Evolutionary conservation across 1,140 invertebrate genomes (phyloP).

Genomic region (Pectinophora gossypiella): DNA sequence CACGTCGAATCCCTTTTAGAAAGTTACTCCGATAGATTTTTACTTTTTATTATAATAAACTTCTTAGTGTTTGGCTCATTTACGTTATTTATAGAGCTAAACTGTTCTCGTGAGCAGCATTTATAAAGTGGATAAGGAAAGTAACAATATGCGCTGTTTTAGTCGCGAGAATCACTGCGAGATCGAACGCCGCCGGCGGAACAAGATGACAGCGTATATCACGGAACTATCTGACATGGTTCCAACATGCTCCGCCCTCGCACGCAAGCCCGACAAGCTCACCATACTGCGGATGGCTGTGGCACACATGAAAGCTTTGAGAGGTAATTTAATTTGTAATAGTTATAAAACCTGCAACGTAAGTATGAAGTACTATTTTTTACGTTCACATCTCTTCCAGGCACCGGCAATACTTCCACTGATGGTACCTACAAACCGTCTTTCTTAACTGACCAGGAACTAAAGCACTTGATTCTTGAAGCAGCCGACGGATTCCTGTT

Average conservation of each 20-base stretch:
- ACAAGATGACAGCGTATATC: conserved; percentile 99
- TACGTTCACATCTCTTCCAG: conserved; percentile 65
- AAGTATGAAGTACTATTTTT: too few relatives aligned
- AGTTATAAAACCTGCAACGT: too few relatives aligned
- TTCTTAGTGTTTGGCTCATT: too few relatives aligned
- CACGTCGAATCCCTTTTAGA: too few relatives aligned
- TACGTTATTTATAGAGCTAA: too few relatives aligned
- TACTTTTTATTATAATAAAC: too few relatives aligned
- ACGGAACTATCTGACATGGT: conserved; percentile 99
- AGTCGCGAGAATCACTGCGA: conserved; percentile 99
- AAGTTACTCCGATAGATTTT: too few relatives aligned
- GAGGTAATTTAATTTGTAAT: conserved; percentile 78
- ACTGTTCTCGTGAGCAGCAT: too few relatives aligned
- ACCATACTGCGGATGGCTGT: conserved; percentile 99
- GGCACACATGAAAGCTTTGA: conserved; percentile 97
- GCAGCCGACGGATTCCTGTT: conserved; percentile 99
- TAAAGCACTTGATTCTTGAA: conserved; percentile 99
- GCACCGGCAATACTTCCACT: conserved; percentile 94
- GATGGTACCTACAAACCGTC: conserved; percentile 98
- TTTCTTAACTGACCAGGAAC: conserved; percentile 98
- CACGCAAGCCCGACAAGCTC: conserved; percentile 98
- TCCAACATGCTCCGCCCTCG: conserved; percentile 97
- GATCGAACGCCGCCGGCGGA: conserved; percentile 97
- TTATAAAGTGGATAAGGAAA: too few relatives aligned
- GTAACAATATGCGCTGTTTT: conserved; percentile 20